A percentile compares a stretch with the other conserved stretches of the same genome.
phyloP scores from a whole-genome alignment of 2,113 vertebrate genomes.

The Callaeas wilsoni region DNA sequence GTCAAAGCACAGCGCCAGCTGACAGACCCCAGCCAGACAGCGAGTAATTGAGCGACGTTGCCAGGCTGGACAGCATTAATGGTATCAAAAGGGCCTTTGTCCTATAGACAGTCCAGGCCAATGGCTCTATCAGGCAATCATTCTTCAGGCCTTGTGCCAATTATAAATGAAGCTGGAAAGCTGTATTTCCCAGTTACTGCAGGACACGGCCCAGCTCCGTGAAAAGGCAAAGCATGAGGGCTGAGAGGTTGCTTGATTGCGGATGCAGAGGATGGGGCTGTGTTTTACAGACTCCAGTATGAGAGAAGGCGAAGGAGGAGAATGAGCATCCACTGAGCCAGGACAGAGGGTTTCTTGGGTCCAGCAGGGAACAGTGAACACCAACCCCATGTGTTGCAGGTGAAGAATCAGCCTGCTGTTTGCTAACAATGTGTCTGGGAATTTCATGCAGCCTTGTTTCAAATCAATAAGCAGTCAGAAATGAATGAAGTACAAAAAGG shows the following conservation, averaged over 20 bases:
- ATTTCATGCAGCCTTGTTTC: background rate
- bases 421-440: background rate
- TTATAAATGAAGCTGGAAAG: background rate
- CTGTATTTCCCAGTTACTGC: background rate
- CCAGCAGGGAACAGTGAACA: background rate
- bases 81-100: slow-evolving; percentile 23
- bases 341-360: background rate
- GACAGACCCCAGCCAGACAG: background rate
- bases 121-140: background rate
- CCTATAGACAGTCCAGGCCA: background rate
- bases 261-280: background rate
- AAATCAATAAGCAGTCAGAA: background rate
- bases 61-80: background rate
- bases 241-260: background rate
- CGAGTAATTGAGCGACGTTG: accelerated
- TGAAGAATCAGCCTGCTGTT: background rate
- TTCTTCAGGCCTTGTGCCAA: background rate
- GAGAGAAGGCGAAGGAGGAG: background rate
- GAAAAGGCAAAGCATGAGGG: background rate
- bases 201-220: background rate
- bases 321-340: background rate
- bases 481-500: background rate
- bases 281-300: background rate
- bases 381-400: background rate
- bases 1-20: background rate